Evolutionary conservation across 1,140 invertebrate genomes (phyloP), one percentile per base, ranked within the genome.

Genomic region (Grapholita molesta): DNA sequence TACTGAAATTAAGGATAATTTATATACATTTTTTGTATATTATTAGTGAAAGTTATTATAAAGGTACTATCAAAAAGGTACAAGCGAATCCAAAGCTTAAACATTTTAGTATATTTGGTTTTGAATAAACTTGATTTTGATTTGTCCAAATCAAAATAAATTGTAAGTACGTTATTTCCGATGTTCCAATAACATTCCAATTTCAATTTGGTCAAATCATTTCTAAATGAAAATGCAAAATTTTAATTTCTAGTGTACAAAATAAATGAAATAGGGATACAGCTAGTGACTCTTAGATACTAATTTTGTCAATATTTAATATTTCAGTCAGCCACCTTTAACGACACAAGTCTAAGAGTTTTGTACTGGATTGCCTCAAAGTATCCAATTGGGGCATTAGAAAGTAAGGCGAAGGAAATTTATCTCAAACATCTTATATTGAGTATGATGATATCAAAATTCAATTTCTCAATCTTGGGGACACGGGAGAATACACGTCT

Each of bases 311-410:
- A 64, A 57, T 67, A 64, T 35, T 24, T 18, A 64, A 69, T 42
- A 32, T 61, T 64, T 73, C 75, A 79, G 77, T 74, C 77, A 79
- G 74, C 72, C 75, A 76, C 70, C 55, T 71, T 73, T 69, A 48
- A 66, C 71, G 77, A 76, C 74, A 72, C 67, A 38, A 61, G 15
- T 28, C 55, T 61, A 28, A 28, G 24, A n/a, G n/a, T 24, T 52
- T 1, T 12, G 38, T 48, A 21, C 74, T 76, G 77, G 73, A 72
- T 74, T 68, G 68, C n/a, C n/a, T 30, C 11, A 12, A 24, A 52
- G 15, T 38, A 35, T 28, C 24, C 18, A 48, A 48, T 48, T 48
- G 42, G 28, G 42, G 38, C 52, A 55, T 33, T 18, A 4, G n/a
- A 68, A 57, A 48, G 66, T 30, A 30, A 57, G 32, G 12, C 2